phyloP scores from a whole-genome alignment of 2,113 vertebrate genomes.

The Elephas maximus region DNA sequence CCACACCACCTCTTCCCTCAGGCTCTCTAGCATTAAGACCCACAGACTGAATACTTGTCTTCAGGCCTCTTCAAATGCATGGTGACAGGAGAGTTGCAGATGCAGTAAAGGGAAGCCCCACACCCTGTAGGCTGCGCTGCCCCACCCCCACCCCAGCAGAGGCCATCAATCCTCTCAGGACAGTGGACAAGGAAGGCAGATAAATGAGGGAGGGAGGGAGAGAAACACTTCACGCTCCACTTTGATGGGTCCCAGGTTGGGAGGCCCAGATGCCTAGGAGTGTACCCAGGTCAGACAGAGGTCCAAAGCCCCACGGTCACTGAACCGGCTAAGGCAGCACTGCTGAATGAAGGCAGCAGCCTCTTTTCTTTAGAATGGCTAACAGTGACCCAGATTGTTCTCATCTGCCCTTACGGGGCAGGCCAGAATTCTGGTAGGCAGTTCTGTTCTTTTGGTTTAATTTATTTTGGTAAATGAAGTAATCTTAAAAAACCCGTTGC shows the following conservation, averaged over 20 bases:
- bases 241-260: neutral
- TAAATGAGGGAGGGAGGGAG: neutral
- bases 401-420: accelerated
- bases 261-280: neutral
- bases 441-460: neutral
- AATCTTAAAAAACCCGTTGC: neutral
- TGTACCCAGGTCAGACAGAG: neutral
- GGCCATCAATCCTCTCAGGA: neutral
- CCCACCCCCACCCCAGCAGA: neutral
- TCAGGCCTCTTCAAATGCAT: neutral
- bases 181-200: neutral
- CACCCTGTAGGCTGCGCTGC: neutral
- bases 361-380: accelerated
- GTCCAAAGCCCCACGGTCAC: neutral
- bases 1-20: neutral
- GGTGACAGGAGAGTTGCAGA: neutral
- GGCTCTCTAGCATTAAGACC: neutral
- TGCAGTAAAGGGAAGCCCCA: neutral
- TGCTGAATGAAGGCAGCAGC: neutral
- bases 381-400: neutral
- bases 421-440: neutral
- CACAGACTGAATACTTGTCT: neutral
- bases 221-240: neutral
- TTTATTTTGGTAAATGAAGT: neutral
- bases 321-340: neutral